A percentile compares a stretch with the other conserved stretches of the same genome.
These are phyloP conservation scores for Solenodon paradoxus DNA, from an alignment of 2,113 vertebrate species.

Conservation along the genomic window DNA sequence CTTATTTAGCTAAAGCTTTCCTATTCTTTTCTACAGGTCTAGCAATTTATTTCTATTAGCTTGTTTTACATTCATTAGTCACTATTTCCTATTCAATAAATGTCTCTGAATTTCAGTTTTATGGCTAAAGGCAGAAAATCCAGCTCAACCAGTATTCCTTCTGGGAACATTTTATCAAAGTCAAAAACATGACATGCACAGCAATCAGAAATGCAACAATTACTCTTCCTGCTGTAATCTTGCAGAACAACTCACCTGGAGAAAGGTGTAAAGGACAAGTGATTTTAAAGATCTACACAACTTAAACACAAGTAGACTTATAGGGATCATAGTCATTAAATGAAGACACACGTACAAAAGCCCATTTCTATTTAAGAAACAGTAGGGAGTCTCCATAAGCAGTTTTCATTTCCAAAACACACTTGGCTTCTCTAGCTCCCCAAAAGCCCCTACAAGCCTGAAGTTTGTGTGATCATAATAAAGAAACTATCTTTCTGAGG, in stretches of 20 bases:
- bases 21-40: slow-evolving; percentile 17
- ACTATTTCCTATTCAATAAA: slow-evolving; percentile 43
- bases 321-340: slow-evolving; percentile 37
- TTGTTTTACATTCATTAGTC: neutral
- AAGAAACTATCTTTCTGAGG: neutral
- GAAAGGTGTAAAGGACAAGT: slow-evolving; percentile 39
- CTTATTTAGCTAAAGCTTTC: slow-evolving; percentile 30
- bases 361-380: neutral
- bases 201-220: slow-evolving; percentile 28
- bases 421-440: neutral
- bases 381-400: neutral
- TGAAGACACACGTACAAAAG: neutral
- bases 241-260: slow-evolving; percentile 7
- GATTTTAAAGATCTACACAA: slow-evolving; percentile 40
- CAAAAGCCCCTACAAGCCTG: neutral
- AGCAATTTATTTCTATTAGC: slow-evolving; percentile 47
- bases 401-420: slow-evolving; percentile 45
- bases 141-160: slow-evolving; percentile 4
- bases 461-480: neutral
- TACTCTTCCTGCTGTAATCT: slow-evolving; percentile 24
- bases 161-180: slow-evolving; percentile 44
- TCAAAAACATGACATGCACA: slow-evolving; percentile 27
- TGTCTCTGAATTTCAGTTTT: slow-evolving; percentile 38
- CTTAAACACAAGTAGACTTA: neutral
- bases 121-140: slow-evolving; percentile 55